Evolutionary conservation across 2,888 invertebrate genomes (phyloP), one percentile per base, ranked within the genome.

Genomic region (Dryomyza anilis): DNA sequence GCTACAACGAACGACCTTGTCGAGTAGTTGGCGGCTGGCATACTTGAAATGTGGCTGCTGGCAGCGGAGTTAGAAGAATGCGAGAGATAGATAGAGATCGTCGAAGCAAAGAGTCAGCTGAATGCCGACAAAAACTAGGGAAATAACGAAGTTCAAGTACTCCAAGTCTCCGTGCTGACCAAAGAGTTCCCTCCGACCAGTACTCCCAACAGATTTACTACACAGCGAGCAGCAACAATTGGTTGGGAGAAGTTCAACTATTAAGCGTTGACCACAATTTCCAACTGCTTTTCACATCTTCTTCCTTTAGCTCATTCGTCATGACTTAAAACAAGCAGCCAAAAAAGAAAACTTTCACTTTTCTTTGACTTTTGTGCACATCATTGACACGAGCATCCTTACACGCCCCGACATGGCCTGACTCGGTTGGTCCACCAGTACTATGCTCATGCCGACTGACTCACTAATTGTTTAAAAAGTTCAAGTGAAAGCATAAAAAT

Each of bases 1-100:
- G 66, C 70, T 68, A 64, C 67, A 60, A 61, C 67, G 60, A 72
- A 70, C 71, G 73, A 67, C 72, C 71, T 69, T 71, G 67, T 61
- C 58, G 59, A 29, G 55, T n/a, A 36, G 48, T n/a, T 30, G 19
- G 12, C 43, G 52, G 30, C 27, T 14, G 21, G 33, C 12, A 5
- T 50, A 16, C 14, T 45, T n/a, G 56, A 46, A 21, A 21, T 3
- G n/a, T 29, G 10, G 5, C 45, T 6, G n/a, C 45, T 45, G 48
- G 48, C 14, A 23, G 1, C 12, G 7, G 25, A 50, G n/a, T 23
- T 5, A 50, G 6, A 23, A 55, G 19, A 23, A 12, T 19, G 2
- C 5, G 33, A 52, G 27, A 27, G 33, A 21, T 3, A 48, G 23
- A n/a, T 23, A 23, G 21, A 10, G 7, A 21, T 23, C 23, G 6